phyloP scores from a whole-genome alignment of 1,140 invertebrate species.

The Drosophila chauvacae region DNA sequence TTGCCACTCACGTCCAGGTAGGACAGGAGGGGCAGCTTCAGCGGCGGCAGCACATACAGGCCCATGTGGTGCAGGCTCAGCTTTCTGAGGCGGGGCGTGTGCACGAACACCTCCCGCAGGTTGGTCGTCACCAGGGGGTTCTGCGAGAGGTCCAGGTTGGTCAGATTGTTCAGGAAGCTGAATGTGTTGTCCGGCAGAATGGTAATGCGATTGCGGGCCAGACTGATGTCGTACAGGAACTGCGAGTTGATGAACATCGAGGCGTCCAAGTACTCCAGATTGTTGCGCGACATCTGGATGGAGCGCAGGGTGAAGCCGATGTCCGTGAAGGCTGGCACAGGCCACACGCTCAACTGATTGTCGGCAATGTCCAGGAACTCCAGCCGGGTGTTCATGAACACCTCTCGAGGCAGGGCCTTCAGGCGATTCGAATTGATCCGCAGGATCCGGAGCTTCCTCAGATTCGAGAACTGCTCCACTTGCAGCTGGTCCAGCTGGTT shows the following conservation, averaged over 20 bases:
- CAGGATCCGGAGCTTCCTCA: conserved; percentile 90
- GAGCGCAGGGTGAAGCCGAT: conserved; percentile 90
- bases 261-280: conserved; percentile 93
- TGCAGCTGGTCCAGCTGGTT: conserved; percentile 92
- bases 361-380: conserved; percentile 92
- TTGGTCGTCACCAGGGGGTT: conserved; percentile 93
- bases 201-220: conserved; percentile 92
- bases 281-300: conserved; percentile 92
- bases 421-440: conserved; percentile 91
- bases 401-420: conserved; percentile 90
- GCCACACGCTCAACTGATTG: conserved; percentile 92
- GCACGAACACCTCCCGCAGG: conserved; percentile 95
- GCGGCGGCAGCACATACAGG: conserved; percentile 89
- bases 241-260: conserved; percentile 94
- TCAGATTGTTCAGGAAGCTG: conserved; percentile 90
- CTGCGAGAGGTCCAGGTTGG: conserved; percentile 91
- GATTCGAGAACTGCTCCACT: conserved; percentile 92
- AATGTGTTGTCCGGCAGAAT: conserved; percentile 95
- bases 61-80: conserved; percentile 91
- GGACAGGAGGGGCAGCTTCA: conserved; percentile 89
- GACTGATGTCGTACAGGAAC: conserved; percentile 90
- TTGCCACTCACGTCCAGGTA: conserved; percentile 84
- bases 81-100: conserved; percentile 91
- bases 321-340: conserved; percentile 89
- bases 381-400: conserved; percentile 91